A percentile compares a stretch with the other conserved stretches of the same genome.
Conservation (phyloP, 2,888 invertebrate genomes). For the Eurytoma adleriae region DNA sequence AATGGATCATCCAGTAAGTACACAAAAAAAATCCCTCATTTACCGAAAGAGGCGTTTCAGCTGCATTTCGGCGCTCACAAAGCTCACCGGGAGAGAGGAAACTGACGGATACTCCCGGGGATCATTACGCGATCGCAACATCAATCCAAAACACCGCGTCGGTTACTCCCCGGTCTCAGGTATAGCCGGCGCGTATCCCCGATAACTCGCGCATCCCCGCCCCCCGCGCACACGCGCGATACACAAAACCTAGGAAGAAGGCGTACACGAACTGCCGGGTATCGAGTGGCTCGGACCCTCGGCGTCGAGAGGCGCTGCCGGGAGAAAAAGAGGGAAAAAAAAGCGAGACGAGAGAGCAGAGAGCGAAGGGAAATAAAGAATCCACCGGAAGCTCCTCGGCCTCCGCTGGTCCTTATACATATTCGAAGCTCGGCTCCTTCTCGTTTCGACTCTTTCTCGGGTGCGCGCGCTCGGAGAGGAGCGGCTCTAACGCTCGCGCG, state of each 20-base stretch:
- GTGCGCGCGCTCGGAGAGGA: background rate
- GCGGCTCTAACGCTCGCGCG: conserved; percentile 40
- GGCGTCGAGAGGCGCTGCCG: background rate
- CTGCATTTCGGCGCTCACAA: background rate
- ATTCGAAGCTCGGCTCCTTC: conserved; percentile 23
- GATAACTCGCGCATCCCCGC: conserved; percentile 35
- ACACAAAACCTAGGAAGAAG: conserved; percentile 27
- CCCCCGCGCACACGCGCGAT: background rate
- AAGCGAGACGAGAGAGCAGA: background rate
- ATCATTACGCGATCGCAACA: conserved; percentile 12
- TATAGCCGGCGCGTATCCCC: no score
- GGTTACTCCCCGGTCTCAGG: conserved; percentile 9
- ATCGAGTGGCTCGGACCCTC: conserved; percentile 29
- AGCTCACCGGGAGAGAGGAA: background rate
- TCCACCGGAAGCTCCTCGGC: conserved; percentile 37
- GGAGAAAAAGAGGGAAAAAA: background rate
- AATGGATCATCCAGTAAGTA: background rate
- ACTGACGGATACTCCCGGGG: background rate
- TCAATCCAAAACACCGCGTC: background rate
- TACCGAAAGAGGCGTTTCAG: no score
- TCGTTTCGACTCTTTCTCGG: conserved; percentile 56
- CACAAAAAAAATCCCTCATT: background rate
- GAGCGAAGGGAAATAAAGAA: background rate
- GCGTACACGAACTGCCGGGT: conserved; percentile 36
- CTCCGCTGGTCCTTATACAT: conserved; percentile 38